A percentile compares a stretch with the other conserved stretches of the same genome.
Conservation (phyloP, 2,888 invertebrate genomes). For the Criorhina ranunculi region DNA sequence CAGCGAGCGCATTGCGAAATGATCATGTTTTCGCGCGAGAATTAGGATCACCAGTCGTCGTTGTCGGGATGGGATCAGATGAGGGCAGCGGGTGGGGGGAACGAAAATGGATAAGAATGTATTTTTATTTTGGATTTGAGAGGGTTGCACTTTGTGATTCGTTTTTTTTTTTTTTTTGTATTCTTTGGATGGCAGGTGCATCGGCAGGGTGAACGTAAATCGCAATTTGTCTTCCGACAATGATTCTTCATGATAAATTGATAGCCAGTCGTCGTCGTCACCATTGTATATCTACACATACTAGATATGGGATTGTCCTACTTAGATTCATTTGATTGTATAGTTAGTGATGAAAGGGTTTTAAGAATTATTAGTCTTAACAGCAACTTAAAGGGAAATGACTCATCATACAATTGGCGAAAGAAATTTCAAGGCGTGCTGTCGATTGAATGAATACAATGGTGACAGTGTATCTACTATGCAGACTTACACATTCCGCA, state of each 20-base stretch:
- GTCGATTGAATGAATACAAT: too few species aligned
- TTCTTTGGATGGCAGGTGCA: slow-evolving; percentile 64
- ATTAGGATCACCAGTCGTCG: slow-evolving; percentile 46
- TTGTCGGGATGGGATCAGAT: slow-evolving; percentile 27
- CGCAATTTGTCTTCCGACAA: slow-evolving; percentile 74
- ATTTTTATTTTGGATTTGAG: slow-evolving; percentile 73
- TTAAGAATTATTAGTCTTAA: slow-evolving; percentile 6
- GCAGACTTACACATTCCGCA: too few species aligned
- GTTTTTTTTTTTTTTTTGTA: slow-evolving; percentile 35
- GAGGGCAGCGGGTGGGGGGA: slow-evolving; percentile 29
- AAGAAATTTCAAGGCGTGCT: too few species aligned
- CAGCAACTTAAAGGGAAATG: too few species aligned
- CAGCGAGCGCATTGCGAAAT: slow-evolving; percentile 46
- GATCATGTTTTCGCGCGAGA: slow-evolving; percentile 54
- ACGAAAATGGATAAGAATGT: slow-evolving; percentile 70
- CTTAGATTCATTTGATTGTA: slow-evolving; percentile 41
- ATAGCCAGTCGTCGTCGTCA: slow-evolving; percentile 50
- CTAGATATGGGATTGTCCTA: slow-evolving; percentile 57
- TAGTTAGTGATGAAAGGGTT: not conserved
- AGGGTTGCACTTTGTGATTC: slow-evolving; percentile 50
- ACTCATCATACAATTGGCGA: too few species aligned
- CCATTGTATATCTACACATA: not conserved
- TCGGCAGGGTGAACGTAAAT: slow-evolving; percentile 55
- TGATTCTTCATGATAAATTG: slow-evolving; percentile 64
- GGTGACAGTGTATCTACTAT: too few species aligned